Conservation (phyloP, 2,888 invertebrate species). For the Thelaira solivaga region DNA sequence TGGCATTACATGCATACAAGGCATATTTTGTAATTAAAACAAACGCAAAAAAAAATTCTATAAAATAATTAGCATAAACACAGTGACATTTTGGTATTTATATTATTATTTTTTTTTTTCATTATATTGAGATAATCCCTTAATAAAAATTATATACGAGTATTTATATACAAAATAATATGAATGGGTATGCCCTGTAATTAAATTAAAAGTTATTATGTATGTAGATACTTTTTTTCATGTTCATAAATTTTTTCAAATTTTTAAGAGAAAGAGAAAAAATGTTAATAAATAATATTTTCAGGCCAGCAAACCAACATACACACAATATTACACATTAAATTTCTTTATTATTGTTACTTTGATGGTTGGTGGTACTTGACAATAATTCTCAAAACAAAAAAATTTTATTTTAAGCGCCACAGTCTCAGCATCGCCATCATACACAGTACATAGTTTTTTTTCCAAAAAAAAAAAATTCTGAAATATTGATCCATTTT, state of each 20-base stretch:
- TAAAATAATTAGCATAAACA: conserved; percentile 42
- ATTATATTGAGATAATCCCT: conserved; percentile 51
- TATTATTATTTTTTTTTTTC: not conserved
- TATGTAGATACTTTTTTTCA: too few species aligned
- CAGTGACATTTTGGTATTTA: conserved; percentile 16
- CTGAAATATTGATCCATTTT: conserved; percentile 9
- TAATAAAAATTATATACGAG: too few species aligned
- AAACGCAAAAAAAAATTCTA: not conserved
- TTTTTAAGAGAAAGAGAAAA: not conserved
- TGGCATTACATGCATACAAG: conserved; percentile 6
- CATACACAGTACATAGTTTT: conserved; percentile 43
- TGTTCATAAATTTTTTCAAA: too few species aligned
- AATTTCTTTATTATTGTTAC: not conserved
- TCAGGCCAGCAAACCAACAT: too few species aligned
- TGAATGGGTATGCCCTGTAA: too few species aligned
- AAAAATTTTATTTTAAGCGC: conserved; percentile 23
- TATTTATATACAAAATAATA: too few species aligned
- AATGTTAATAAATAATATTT: not conserved
- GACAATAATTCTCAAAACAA: conserved; percentile 8
- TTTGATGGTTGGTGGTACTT: conserved; percentile 31
- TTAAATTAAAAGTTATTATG: too few species aligned
- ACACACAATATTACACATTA: not conserved
- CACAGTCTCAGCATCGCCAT: conserved; percentile 3
- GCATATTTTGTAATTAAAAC: conserved; percentile 38
- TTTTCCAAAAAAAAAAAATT: conserved; percentile 20